Evolutionary conservation across 2,888 invertebrate genomes (phyloP), one percentile per base, ranked within the genome.

Genomic region (Drosophila lacicola): DNA sequence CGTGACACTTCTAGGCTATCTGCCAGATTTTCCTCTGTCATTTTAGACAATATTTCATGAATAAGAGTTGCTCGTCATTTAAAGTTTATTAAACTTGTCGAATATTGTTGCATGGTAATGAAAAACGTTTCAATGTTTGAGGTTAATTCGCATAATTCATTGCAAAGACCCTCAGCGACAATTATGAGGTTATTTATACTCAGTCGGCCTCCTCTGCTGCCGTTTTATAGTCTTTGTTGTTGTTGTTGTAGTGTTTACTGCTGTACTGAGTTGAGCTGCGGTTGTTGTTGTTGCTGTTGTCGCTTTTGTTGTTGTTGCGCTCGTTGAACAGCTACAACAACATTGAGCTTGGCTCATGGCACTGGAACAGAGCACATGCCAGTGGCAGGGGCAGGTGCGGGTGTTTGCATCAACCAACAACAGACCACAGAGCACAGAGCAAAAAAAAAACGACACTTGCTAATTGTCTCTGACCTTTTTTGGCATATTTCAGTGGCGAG

Each of bases 91-190:
- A 73, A 87, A 81, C 82, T 87, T 81, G 64, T 53, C 61, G 17
- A 65, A 71, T 62, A 63, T 74, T 64, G 78, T 81, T 71, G 74
- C 69, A 68, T 73, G 82, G 73, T 84, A 72, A 70, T 76, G 73
- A 79, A 79, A 73, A 82, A 46, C 65, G 63, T 68, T 70, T 81
- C 69, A 79, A 61, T 76, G 68, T 88, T 88, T 87, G 78, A 84
- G 84, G 84, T 86, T 84, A 84, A 83, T 83, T 88, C 89, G 87
- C 84, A 86, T 87, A 88, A 84, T 88, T 84, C 84, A 88, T 84
- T 88, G 84, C 84, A 84, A 84, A 86, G 84, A 78, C 84, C 84
- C 84, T 84, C 84, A 80, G 76, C 70, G 89, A 81, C 87, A 84
- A 88, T 84, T 84, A 84, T 84, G 84, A 84, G 89, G 87, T 84